Base-by-base conservation (phyloP, 1,140 invertebrate species). In the Mesaphorura yosii region DNA sequence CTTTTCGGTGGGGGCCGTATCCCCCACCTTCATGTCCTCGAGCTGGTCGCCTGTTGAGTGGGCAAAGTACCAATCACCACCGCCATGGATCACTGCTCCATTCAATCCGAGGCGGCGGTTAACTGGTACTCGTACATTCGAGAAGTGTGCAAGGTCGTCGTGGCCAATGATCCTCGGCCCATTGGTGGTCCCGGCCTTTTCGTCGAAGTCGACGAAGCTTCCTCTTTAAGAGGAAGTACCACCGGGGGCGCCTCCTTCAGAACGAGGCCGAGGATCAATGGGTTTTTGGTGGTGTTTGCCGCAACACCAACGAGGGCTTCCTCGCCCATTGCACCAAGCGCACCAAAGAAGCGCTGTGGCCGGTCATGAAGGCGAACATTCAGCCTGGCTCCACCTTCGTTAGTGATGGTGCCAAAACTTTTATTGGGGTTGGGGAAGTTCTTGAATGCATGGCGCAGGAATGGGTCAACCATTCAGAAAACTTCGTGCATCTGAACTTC, bases 191-290 rank as follows among this genome's bases (percentile, higher is more conserved):
- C 1, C 3, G 46, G 28, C 2, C 38, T 44, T n/a, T 17, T 49
- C n/a, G 56, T 59, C n/a, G 56, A 58, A 41, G 23, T 53, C 19
- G 56, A 58, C 28, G 51, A 58, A 37, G 5, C 34, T 47, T 49
- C 25, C 25, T 58, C 4, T 58, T 53, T 23, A 53, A 29, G 27
- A 12, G 51, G 19, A 58, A 58, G 25, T 58, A 53, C 38, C 1
- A 27, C 15, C 56, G 56, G 15, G 56, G 56, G 17, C 27, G 56
- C 27, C 3, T 49, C 2, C 22, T 53, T 3, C 6, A 12, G 5
- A 7, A 23, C 39, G 51, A 48, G 19, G 29, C 50, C 1, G n/a
- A n/a, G n/a, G n/a, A n/a, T n/a, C n/a, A n/a, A n/a, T 58, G 56
- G 56, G 26, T 58, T 3, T 53, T 58, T 39, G 56, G 56, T 20